A percentile compares a stretch with the other conserved stretches of the same genome.
phyloP scores from a whole-genome alignment of 1,140 invertebrate species.

The Diuraphis noxia region DNA sequence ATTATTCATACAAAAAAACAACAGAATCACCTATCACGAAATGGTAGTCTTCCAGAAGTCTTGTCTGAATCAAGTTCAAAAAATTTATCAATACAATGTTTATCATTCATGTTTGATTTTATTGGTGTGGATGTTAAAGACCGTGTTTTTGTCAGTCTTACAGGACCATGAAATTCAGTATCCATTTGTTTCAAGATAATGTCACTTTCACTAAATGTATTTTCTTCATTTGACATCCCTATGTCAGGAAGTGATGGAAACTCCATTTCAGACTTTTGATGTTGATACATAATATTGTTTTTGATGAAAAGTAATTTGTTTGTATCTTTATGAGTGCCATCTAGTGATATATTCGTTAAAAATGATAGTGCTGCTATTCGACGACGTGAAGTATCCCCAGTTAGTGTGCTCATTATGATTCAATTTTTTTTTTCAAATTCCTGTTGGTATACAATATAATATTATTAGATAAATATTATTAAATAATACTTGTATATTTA shows the following conservation, averaged over 20 bases:
- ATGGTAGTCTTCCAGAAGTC: background rate
- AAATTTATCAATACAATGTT: conserved; percentile 51
- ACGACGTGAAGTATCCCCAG: conserved; percentile 61
- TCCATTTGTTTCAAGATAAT: conserved; percentile 56
- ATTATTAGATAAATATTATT: conserved; percentile 19
- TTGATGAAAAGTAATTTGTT: conserved; percentile 64
- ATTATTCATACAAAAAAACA: conserved; percentile 13
- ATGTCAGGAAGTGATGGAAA: conserved; percentile 18
- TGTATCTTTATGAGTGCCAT: conserved; percentile 86
- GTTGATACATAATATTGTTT: conserved; percentile 12
- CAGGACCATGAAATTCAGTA: conserved; percentile 54
- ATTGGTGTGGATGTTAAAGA: conserved; percentile 39
- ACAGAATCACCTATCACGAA: conserved; percentile 22
- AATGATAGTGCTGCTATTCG: conserved; percentile 86
- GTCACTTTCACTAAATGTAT: conserved; percentile 57
- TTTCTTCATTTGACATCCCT: conserved; percentile 37
- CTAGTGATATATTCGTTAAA: conserved; percentile 90
- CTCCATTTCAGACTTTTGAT: background rate
- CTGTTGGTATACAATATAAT: background rate
- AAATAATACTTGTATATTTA: no score
- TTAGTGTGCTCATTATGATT: conserved; percentile 21
- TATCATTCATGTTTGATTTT: conserved; percentile 53
- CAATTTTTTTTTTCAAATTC: background rate
- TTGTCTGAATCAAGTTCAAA: conserved; percentile 55
- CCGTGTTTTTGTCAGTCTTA: conserved; percentile 15